phyloP scores from a whole-genome alignment of 2,888 invertebrate species.

The Anoplius nigerrimus region DNA sequence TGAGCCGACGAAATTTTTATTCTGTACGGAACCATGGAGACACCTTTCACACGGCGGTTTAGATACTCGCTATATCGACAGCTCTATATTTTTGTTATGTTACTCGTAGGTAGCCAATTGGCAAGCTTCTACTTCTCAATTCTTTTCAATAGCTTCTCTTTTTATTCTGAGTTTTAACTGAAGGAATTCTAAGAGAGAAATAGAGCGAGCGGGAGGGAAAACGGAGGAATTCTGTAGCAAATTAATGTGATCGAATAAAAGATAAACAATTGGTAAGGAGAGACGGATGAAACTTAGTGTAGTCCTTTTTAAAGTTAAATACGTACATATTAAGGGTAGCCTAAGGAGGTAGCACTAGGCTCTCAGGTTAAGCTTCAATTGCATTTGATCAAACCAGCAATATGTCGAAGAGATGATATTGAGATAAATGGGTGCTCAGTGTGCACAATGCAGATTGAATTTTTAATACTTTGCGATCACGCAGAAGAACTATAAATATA shows the following conservation, averaged over 20 bases:
- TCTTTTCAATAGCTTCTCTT: too few relatives aligned
- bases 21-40: too few relatives aligned
- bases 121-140: too few relatives aligned
- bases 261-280: conserved; percentile 10
- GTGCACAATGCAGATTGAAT: conserved; percentile 19
- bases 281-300: conserved; percentile 19
- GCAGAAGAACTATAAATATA: conserved; percentile 45
- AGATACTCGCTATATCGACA: too few relatives aligned
- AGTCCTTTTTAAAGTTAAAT: conserved; percentile 35
- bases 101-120: too few relatives aligned
- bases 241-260: conserved; percentile 4
- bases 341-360: conserved; percentile 53
- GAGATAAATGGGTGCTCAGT: conserved; percentile 34
- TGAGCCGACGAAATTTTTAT: too few relatives aligned
- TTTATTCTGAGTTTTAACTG: conserved; percentile 1
- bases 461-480: conserved; percentile 35
- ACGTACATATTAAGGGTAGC: conserved; percentile 35
- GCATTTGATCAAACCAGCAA: conserved; percentile 47
- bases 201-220: conserved; percentile 17
- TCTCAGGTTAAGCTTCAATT: conserved; percentile 42
- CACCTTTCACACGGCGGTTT: background rate
- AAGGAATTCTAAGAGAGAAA: conserved; percentile 2
- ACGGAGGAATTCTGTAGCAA: conserved; percentile 33
- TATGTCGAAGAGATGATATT: conserved; percentile 19
- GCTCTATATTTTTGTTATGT: too few relatives aligned